Base-by-base conservation (phyloP, 1,140 invertebrate genomes). In the Augochlora pura region DNA sequence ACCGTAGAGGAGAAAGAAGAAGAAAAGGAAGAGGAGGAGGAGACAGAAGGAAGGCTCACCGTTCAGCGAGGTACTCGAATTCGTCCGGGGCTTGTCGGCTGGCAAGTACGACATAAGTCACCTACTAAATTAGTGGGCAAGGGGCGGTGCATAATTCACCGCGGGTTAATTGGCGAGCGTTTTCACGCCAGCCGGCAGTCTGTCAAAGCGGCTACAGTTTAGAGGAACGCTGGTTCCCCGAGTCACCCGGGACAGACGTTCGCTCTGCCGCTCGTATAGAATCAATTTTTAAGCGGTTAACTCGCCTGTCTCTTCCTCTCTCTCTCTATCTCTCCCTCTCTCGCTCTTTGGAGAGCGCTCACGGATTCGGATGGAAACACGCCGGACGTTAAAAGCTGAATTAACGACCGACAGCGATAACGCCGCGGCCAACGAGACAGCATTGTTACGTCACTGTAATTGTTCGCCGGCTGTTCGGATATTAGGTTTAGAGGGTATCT, bases 151-250 rank as follows among this genome's bases (percentile, higher is more conserved):
- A 92, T 92, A 91, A 92, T 92, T 92, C 91, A 93, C 88, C 86
- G 79, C 87, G 84, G 84, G 89, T 93, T 93, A 93, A 93, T 93
- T 92, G 91, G 92, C 88, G 86, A 91, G 88, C 90, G 89, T 92
- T 92, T 92, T 92, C 91, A 92, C 90, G 91, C 90, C 90, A 91
- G 87, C 87, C 88, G 85, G 80, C 79, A 83, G 88, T 91, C 90
- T 91, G 91, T 92, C 90, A 91, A 91, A 91, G 88, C 80, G 64
- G 86, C 82, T 88, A 86, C 88, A 84, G 85, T 87, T 86, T 83
- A 80, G 68, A 77, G 68, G 38, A 72, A 65, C 60, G 70, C 52
- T 9, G 27, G 73, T 18, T 52, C 39, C 32, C 54, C 9, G 10
- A n/a, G 27, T 57, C 46, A 57, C 32, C 62, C 18, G 32, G 63